These are phyloP conservation scores for Protonemura montana DNA, from an alignment of 2,888 invertebrate species.

Conservation along the genomic window DNA sequence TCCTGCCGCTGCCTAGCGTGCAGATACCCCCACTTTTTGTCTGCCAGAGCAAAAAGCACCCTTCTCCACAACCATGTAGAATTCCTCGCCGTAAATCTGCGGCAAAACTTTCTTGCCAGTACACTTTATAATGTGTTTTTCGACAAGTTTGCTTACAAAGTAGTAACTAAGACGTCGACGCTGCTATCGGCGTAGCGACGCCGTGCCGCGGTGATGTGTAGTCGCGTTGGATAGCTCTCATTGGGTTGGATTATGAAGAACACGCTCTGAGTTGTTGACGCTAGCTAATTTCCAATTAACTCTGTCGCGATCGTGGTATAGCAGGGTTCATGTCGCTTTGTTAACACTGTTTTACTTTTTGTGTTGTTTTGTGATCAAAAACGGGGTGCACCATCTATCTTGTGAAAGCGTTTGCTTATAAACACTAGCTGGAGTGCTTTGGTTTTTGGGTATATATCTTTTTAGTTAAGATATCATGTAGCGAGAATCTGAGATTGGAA, in stretches of 20 bases:
- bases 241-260: not conserved
- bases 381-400: not conserved
- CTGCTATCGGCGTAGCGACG: not conserved
- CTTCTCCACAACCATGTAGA: not conserved
- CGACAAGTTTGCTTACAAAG: slow-evolving; percentile 17
- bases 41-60: too few species aligned
- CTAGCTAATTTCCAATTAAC: slow-evolving; percentile 40
- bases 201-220: too few species aligned
- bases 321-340: not conserved
- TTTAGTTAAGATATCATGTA: not conserved
- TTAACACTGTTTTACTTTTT: not conserved
- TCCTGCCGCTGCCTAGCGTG: too few species aligned
- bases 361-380: not conserved
- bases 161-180: not conserved
- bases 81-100: slow-evolving; percentile 9
- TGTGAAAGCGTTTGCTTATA: not conserved
- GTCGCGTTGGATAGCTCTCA: not conserved
- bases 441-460: not conserved
- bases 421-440: not conserved
- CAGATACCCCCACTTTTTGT: too few species aligned
- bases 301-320: not conserved
- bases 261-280: slow-evolving; percentile 24
- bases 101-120: slow-evolving; percentile 17
- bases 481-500: not conserved
- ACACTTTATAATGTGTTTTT: slow-evolving; percentile 29